Conservation (phyloP, 2,797 vertebrate species). For the Poliocrania exsul region DNA sequence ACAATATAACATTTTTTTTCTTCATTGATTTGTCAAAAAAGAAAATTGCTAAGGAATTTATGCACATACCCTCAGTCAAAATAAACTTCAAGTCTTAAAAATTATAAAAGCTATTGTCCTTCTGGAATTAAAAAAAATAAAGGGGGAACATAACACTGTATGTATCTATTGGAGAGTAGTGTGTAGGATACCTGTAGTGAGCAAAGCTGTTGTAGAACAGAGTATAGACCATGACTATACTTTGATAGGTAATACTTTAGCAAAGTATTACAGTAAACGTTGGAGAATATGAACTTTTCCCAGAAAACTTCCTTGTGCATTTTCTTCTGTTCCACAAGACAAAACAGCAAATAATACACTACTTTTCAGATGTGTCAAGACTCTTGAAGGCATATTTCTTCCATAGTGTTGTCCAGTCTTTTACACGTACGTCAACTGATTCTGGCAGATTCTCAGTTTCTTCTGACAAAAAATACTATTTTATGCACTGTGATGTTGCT, state of each 20-base stretch:
- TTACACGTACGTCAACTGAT: fast-evolving
- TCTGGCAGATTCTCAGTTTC: background rate
- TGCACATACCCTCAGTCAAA: background rate
- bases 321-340: background rate
- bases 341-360: background rate
- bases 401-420: background rate
- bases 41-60: background rate
- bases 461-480: background rate
- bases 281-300: background rate
- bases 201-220: background rate
- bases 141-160: background rate
- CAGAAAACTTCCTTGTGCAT: background rate
- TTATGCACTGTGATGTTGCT: background rate
- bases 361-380: background rate
- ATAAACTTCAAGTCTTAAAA: background rate
- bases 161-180: background rate
- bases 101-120: background rate
- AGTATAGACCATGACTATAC: background rate
- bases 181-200: background rate
- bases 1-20: background rate
- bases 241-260: background rate
- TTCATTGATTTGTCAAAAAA: background rate
- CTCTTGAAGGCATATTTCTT: background rate
- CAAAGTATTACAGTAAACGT: background rate
- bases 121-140: background rate